Evolutionary conservation across 1,140 invertebrate species (phyloP), one percentile per base, ranked within the genome.

Genomic region (Bombus soroeensis): DNA sequence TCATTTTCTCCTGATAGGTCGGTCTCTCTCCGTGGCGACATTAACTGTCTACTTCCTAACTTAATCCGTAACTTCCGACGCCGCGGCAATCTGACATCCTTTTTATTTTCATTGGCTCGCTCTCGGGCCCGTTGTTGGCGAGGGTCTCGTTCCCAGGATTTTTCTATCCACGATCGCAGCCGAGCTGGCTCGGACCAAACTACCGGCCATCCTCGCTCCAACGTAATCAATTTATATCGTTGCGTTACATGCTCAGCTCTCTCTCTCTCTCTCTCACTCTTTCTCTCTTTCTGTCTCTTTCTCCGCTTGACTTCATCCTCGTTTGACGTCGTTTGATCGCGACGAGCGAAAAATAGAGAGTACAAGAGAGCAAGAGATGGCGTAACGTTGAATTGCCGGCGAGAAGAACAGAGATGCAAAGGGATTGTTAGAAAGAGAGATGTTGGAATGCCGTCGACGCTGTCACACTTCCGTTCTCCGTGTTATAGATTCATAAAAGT

Each of bases 21-120:
- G 76, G 47, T 70, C 88, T 93, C 91, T 89, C 92, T 90, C 89
- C 91, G 82, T 88, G 91, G 89, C 91, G 90, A 93, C 92, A 91
- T 94, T 95, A 95, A 95, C 94, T 93, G 94, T 95, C 94, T 92
- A 94, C 94, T 95, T 95, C 95, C 95, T 95, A 95, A 95, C 95
- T 95, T 95, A 95, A 95, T 95, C 95, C 94, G 94, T 94, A 94
- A 94, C 95, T 95, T 95, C 95, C 95, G 94, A 95, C 94, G 94
- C 94, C 93, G 94, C 94, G 94, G 93, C 95, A 95, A 95, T 95
- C 94, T 95, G 95, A 95, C 94, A 95, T 95, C 95, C 95, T 95
- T 95, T 95, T 95, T 95, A 95, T 95, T 95, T 95, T 95, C 94
- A 95, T 95, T 95, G 93, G 92, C 93, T 93, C 91, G 89, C 90